Evolutionary conservation across 2,797 vertebrate species (phyloP), one percentile per base, ranked within the genome.

Genomic region (Pipistrellus pipistrellus): DNA sequence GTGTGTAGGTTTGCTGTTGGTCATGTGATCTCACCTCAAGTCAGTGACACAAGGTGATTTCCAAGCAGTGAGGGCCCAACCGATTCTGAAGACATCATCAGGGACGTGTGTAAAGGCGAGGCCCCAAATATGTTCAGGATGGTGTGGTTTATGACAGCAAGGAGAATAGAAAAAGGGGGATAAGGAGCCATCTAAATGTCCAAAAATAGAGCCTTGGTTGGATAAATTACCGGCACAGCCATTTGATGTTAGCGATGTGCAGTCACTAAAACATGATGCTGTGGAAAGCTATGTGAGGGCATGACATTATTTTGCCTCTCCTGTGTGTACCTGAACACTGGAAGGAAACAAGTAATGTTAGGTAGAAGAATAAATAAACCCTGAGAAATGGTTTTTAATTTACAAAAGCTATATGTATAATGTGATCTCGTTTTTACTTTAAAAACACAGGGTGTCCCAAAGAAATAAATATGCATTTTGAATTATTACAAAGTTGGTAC

Each of bases 1-100:
- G 30, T 89, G 92, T 85, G 64, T 69, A 81, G 68, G 30, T 87
- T 91, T 86, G 32, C 83, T 89, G 14, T 62, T 78, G 76, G 69
- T 78, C 69, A 8, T 53, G 68, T 80, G 38, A 86, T 89, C 62
- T 87, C 48, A 8, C 69, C 88, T 86, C 78, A 55, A 75, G 86
- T 85, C 57, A 71, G 46, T n/a, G 55, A 69, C 51, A 55, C 30
- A 57, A 23, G 46, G 48, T 76, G 90, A 88, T 94, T 92, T 93
- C 90, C 94, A 82, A 81, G 95, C 41, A 72, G 11, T 72, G 51
- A 48, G 41, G 53, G 4, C 53, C 85, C 80, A 27, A 85, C 3
- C 41, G 75, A 59, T 51, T 75, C 53, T 83, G 14, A 77, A 88
- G 55, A 68, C 35, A 23, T 90, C 77, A 59, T 82, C 48, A 71